Conservation (phyloP, 2,888 invertebrate species). For the Dasypogon diadema region DNA sequence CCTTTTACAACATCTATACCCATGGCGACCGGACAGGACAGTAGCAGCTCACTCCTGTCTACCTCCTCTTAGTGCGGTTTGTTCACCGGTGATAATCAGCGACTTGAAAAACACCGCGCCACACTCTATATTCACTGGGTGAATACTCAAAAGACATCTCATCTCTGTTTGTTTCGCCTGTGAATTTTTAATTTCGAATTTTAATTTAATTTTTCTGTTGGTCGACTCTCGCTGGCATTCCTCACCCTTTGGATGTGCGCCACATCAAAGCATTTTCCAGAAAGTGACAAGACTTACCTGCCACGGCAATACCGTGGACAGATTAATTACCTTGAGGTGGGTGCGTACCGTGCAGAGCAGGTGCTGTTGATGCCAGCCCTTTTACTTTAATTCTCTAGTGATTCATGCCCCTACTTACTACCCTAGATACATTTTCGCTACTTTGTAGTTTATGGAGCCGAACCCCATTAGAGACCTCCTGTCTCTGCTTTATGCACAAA, state of each 20-base stretch:
- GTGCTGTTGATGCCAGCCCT: slow-evolving; percentile 36
- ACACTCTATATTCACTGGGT: not conserved
- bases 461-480: slow-evolving; percentile 50
- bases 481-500: slow-evolving; percentile 51
- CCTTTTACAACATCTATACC: not conserved
- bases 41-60: not conserved
- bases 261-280: slow-evolving; percentile 24
- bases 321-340: slow-evolving; percentile 36
- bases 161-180: not conserved
- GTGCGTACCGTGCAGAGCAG: slow-evolving; percentile 47
- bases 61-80: not conserved
- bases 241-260: not conserved
- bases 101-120: slow-evolving; percentile 14
- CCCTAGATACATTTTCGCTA: slow-evolving; percentile 28
- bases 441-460: slow-evolving; percentile 39
- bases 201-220: slow-evolving; percentile 54
- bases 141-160: not conserved
- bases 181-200: slow-evolving; percentile 52
- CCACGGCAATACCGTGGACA: slow-evolving; percentile 7
- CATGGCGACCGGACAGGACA: too few relatives aligned
- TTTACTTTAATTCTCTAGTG: not conserved
- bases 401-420: slow-evolving; percentile 32
- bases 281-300: slow-evolving; percentile 16
- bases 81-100: not conserved
- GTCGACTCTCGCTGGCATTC: not conserved